Conservation (phyloP, 2,113 vertebrate genomes). For the Siniperca knerii region DNA sequence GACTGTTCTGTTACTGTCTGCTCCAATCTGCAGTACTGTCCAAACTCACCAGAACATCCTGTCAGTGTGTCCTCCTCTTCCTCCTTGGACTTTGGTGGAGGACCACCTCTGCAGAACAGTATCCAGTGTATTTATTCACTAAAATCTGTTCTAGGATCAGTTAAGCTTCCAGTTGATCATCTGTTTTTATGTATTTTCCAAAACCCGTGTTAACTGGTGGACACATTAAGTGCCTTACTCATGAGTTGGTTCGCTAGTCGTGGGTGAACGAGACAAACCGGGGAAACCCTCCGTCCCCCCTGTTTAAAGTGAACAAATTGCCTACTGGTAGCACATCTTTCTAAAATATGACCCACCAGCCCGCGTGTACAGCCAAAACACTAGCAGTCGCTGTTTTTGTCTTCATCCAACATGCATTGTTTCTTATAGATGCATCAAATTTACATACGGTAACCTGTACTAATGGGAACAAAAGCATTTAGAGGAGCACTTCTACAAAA, state of each 20-base stretch:
- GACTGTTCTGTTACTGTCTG: conserved; percentile 37
- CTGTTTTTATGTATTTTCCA: background rate
- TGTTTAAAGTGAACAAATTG: too few species aligned
- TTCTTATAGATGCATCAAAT: background rate
- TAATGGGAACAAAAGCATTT: background rate
- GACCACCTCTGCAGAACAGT: conserved; percentile 5
- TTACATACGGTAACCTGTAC: background rate
- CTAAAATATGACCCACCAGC: background rate
- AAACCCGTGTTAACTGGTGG: background rate
- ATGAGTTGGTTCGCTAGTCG: too few species aligned
- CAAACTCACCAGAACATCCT: conserved; percentile 56
- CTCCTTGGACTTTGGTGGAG: conserved; percentile 12
- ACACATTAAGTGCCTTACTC: background rate
- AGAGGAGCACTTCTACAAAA: background rate
- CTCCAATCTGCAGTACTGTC: conserved; percentile 48
- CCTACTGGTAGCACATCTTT: background rate
- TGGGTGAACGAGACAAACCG: too few species aligned
- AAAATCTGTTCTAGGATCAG: background rate
- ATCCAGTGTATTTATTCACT: background rate
- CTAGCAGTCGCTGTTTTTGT: background rate
- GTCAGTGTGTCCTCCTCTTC: conserved; percentile 42
- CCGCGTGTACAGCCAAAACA: background rate
- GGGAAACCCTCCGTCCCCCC: too few species aligned
- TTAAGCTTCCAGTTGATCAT: background rate
- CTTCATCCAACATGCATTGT: background rate